Evolutionary conservation across 2,888 invertebrate species (phyloP).

Genomic region (Brachylomia viminalis): DNA sequence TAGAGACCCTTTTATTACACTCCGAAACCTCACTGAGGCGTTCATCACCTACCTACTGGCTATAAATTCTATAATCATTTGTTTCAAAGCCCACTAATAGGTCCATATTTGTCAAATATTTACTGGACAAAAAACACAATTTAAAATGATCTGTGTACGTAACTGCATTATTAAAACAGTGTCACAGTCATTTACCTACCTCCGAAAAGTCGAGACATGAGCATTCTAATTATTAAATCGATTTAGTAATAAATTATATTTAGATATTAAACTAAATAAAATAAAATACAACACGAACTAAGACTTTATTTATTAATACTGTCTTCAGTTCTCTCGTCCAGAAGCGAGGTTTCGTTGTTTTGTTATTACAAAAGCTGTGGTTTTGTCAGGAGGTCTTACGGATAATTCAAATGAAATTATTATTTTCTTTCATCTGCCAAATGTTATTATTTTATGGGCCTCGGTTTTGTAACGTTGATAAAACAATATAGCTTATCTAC

Average conservation of each 20-base stretch:
- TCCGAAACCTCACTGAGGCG: background rate
- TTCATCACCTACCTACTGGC: background rate
- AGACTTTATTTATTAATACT: background rate
- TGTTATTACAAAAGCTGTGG: constrained; percentile 18
- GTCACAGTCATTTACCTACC: too few species aligned
- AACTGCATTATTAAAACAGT: too few species aligned
- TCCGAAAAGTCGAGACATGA: too few species aligned
- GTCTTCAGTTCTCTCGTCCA: background rate
- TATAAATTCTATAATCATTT: too few species aligned
- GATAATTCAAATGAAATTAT: constrained; percentile 36
- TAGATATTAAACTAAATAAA: too few species aligned
- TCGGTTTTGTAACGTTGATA: constrained; percentile 1
- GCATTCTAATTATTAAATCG: too few species aligned
- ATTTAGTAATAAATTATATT: too few species aligned
- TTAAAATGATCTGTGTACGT: too few species aligned
- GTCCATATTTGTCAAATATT: too few species aligned
- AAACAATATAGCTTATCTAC: background rate
- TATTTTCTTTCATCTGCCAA: constrained; percentile 25
- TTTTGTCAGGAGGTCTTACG: constrained; percentile 31
- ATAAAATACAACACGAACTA: background rate
- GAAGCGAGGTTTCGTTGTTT: too few species aligned
- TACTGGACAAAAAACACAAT: too few species aligned
- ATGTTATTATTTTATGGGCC: constrained; percentile 15
- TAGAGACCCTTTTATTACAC: constrained; percentile 7
- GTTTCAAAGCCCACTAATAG: background rate